Evolutionary conservation across 2,888 invertebrate species (phyloP).

Genomic region (Micropterix aruncella): DNA sequence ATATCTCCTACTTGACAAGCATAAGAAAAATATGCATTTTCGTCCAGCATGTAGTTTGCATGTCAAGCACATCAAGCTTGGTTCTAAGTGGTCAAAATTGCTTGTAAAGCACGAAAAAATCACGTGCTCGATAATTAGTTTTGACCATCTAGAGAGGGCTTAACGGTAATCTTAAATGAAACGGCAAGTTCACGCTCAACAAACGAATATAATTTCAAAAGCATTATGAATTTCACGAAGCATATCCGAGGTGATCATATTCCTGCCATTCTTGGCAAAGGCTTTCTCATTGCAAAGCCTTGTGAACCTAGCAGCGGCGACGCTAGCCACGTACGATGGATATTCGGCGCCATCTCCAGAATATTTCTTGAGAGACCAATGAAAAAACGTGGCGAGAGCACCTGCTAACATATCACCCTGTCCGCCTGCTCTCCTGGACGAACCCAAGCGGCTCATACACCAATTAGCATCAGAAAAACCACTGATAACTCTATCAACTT

Average conservation of each 20-base stretch:
- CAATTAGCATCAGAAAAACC: conserved; percentile 19
- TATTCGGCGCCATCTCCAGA: conserved; percentile 28
- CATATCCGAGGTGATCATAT: conserved; percentile 80
- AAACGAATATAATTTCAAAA: conserved; percentile 48
- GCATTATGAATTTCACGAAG: conserved; percentile 61
- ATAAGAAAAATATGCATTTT: too few relatives aligned
- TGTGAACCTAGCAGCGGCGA: conserved; percentile 70
- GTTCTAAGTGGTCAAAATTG: too few relatives aligned
- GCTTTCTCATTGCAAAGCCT: conserved; percentile 65
- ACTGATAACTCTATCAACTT: conserved; percentile 9
- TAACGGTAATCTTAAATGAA: too few relatives aligned
- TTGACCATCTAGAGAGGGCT: too few relatives aligned
- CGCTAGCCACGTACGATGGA: conserved; percentile 59
- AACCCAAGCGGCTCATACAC: conserved; percentile 53
- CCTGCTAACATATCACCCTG: conserved; percentile 94
- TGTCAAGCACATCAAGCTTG: too few relatives aligned
- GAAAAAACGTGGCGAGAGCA: conserved; percentile 65
- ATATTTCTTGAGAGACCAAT: conserved; percentile 54
- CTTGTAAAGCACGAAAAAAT: too few relatives aligned
- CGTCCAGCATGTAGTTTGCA: too few relatives aligned
- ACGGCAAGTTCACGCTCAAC: too few relatives aligned
- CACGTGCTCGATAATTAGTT: too few relatives aligned
- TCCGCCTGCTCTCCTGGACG: conserved; percentile 84
- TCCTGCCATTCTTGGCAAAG: conserved; percentile 58
- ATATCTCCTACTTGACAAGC: too few relatives aligned